These are phyloP conservation scores for Pyrgus malvae DNA, from an alignment of 2,888 invertebrate species.

Conservation along the genomic window DNA sequence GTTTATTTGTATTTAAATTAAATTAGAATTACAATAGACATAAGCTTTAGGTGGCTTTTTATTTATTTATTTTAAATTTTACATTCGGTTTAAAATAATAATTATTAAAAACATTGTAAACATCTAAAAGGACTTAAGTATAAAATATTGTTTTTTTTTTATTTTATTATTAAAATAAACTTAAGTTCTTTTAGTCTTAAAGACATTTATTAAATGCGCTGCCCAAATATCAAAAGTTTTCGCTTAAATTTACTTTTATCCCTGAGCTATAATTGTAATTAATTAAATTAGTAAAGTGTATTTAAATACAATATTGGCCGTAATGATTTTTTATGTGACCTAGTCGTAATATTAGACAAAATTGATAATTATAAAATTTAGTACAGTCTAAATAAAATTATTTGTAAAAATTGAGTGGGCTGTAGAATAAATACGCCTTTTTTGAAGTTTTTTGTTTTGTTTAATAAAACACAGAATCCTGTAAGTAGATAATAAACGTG, in stretches of 20 bases:
- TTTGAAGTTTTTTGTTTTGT: conserved; percentile 42
- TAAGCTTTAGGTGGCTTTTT: conserved; percentile 30
- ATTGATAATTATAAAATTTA: conserved; percentile 36
- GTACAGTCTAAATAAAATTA: conserved; percentile 28
- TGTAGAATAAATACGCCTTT: conserved; percentile 57
- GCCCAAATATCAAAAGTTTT: background rate
- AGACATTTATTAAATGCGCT: background rate
- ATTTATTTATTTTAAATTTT: conserved; percentile 5
- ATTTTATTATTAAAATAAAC: too few relatives aligned
- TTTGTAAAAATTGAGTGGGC: conserved; percentile 54
- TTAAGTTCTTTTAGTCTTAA: too few relatives aligned
- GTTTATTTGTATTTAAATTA: conserved; percentile 33
- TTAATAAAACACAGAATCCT: conserved; percentile 55
- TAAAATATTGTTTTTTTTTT: too few relatives aligned
- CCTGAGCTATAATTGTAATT: conserved; percentile 18
- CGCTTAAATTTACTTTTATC: conserved; percentile 10
- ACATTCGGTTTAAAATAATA: too few relatives aligned
- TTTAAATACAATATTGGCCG: conserved; percentile 44
- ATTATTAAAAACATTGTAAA: too few relatives aligned
- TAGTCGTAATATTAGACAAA: conserved; percentile 61
- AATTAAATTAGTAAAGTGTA: conserved; percentile 12
- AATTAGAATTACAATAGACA: conserved; percentile 23
- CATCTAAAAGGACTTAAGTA: too few relatives aligned
- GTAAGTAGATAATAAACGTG: conserved; percentile 74
- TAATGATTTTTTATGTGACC: conserved; percentile 45